Conservation (phyloP, 1,140 invertebrate species). For the Zophobas atratus region DNA sequence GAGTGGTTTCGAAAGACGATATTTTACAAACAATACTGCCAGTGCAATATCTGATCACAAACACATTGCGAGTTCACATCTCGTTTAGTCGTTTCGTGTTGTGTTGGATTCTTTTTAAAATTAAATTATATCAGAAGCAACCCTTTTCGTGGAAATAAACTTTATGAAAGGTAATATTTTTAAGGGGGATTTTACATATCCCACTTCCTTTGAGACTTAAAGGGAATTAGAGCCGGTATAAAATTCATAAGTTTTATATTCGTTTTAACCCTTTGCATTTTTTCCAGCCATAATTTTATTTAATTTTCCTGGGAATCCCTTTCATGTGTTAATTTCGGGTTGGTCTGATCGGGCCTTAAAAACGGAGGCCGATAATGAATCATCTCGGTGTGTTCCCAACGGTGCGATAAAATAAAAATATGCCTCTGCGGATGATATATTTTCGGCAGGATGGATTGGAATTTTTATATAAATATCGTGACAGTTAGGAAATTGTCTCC, state of each 20-base stretch:
- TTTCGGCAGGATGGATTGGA: not conserved
- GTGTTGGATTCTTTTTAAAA: not conserved
- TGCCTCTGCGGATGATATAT: conserved; percentile 19
- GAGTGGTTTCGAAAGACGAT: conserved; percentile 9
- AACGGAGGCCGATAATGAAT: conserved; percentile 5
- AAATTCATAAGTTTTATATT: not conserved
- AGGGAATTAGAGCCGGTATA: not conserved
- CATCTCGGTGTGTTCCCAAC: not conserved
- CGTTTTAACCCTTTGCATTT: not conserved
- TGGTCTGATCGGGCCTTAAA: not conserved
- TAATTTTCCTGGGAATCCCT: not conserved
- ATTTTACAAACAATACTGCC: not conserved
- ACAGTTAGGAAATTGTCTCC: conserved; percentile 28
- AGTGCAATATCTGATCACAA: not conserved
- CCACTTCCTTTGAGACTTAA: not conserved
- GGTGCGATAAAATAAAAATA: conserved; percentile 2
- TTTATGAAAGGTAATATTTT: not conserved
- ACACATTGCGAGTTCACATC: not conserved
- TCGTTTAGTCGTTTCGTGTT: not conserved
- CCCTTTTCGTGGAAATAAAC: not conserved
- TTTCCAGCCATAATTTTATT: conserved; percentile 3
- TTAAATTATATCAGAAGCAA: not conserved
- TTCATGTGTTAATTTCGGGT: conserved; percentile 10
- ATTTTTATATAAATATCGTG: conserved; percentile 21
- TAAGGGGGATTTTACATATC: not conserved